phyloP scores from a whole-genome alignment of 2,888 invertebrate species.

The Tetropium fuscum region DNA sequence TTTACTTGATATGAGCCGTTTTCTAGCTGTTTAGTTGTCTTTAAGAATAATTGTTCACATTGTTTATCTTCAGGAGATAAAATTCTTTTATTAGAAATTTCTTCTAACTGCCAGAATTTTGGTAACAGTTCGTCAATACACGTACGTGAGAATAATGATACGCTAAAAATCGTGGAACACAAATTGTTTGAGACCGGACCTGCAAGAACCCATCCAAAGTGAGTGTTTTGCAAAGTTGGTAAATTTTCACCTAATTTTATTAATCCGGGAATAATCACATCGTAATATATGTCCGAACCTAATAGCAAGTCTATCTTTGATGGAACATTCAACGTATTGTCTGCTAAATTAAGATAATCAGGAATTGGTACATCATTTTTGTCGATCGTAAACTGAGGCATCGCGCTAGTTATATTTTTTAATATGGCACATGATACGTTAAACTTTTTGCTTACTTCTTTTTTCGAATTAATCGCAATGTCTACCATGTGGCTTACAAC shows the following conservation, averaged over 20 bases:
- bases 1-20: constrained; percentile 25
- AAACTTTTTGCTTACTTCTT: constrained; percentile 13
- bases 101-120: constrained; percentile 35
- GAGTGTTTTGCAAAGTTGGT: constrained; percentile 28
- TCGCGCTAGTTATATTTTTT: constrained; percentile 22
- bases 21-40: constrained; percentile 2
- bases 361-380: constrained; percentile 22
- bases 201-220: constrained; percentile 32
- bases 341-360: constrained; percentile 18
- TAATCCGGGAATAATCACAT: constrained; percentile 14
- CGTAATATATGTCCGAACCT: constrained; percentile 32
- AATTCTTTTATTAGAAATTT: constrained; percentile 11
- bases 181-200: constrained; percentile 7
- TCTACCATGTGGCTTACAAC: constrained; percentile 12
- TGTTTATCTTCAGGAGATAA: constrained; percentile 25
- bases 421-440: constrained; percentile 23
- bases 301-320: constrained; percentile 31
- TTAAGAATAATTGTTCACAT: constrained; percentile 10
- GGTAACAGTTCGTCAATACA: constrained; percentile 2
- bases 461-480: not conserved
- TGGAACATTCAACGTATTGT: constrained; percentile 22
- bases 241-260: constrained; percentile 18
- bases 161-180: not conserved
- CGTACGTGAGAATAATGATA: constrained; percentile 5
- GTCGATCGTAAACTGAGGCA: constrained; percentile 26